Conservation (phyloP, 2,113 vertebrate species). For the Corythaeola cristata region DNA sequence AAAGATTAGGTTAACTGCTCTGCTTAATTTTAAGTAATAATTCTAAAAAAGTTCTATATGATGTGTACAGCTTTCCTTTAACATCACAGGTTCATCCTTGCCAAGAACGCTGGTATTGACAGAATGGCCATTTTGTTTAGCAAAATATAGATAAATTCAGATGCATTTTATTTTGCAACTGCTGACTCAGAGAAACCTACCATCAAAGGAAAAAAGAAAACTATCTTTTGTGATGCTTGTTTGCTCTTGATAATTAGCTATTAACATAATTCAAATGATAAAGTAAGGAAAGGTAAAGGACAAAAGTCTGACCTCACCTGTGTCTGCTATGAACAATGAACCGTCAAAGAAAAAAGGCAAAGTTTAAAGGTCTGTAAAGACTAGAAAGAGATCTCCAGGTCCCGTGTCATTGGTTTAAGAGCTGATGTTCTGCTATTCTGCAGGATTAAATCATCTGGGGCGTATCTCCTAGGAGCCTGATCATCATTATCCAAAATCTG, state of each 20-base stretch:
- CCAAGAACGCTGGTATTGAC: neutral
- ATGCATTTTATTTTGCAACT: neutral
- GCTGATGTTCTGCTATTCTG: neutral
- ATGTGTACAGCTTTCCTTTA: neutral
- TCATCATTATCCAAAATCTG: neutral
- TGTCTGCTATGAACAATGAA: neutral
- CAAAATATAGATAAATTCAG: neutral
- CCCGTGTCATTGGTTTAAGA: neutral
- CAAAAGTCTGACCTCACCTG: neutral
- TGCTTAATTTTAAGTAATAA: neutral
- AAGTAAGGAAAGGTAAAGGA: neutral
- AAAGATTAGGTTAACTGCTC: neutral
- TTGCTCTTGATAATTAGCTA: neutral
- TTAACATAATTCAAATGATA: neutral
- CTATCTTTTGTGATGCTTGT: neutral
- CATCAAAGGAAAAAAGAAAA: neutral
- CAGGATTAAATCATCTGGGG: neutral
- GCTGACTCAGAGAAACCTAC: neutral
- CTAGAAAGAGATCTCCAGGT: neutral
- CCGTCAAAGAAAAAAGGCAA: neutral
- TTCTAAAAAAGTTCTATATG: neutral
- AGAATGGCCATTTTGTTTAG: neutral
- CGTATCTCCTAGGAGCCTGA: neutral
- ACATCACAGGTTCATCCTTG: neutral
- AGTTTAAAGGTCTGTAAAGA: neutral